Percentiles rank a stretch among this genome's conserved stretches.
phyloP scores from a whole-genome alignment of 2,113 vertebrate species.

The Grammomys surdaster region DNA sequence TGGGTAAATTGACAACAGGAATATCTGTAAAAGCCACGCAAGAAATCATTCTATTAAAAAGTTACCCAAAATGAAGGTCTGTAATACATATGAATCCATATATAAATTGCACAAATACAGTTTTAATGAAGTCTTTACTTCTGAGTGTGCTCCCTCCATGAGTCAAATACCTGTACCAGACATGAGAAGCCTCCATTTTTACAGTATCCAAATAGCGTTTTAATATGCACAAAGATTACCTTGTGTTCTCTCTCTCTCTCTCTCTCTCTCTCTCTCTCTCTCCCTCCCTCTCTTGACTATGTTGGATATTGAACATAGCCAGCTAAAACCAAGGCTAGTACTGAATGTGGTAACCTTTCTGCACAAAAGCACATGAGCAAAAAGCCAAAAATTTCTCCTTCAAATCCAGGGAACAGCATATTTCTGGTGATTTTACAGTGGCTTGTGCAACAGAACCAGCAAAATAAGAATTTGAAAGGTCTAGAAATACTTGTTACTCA shows the following conservation, averaged over 20 bases:
- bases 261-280: no score
- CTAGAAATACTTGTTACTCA: background rate
- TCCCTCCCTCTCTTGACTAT: background rate
- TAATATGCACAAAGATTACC: conserved; percentile 15
- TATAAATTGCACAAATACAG: no score
- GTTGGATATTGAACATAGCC: background rate
- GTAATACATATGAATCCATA: background rate
- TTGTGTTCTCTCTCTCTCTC: background rate
- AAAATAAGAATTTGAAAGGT: background rate
- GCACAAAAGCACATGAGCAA: background rate
- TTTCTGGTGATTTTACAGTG: conserved; percentile 21
- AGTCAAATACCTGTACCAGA: background rate
- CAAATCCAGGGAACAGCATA: background rate
- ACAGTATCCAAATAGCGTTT: conserved; percentile 54
- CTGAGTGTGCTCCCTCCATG: background rate
- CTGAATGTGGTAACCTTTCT: conserved; percentile 9
- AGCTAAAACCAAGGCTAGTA: conserved; percentile 33
- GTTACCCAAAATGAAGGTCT: background rate
- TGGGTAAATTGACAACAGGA: background rate
- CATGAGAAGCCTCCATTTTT: background rate
- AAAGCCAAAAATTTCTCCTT: conserved; percentile 41
- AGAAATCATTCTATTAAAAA: background rate
- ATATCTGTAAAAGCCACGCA: background rate
- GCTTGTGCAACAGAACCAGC: conserved; percentile 5
- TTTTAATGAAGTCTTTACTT: background rate